Percentiles rank a stretch among this genome's conserved stretches.
These are phyloP conservation scores for Agrilus biguttatus DNA, from an alignment of 2,888 invertebrate genomes.

Conservation along the genomic window DNA sequence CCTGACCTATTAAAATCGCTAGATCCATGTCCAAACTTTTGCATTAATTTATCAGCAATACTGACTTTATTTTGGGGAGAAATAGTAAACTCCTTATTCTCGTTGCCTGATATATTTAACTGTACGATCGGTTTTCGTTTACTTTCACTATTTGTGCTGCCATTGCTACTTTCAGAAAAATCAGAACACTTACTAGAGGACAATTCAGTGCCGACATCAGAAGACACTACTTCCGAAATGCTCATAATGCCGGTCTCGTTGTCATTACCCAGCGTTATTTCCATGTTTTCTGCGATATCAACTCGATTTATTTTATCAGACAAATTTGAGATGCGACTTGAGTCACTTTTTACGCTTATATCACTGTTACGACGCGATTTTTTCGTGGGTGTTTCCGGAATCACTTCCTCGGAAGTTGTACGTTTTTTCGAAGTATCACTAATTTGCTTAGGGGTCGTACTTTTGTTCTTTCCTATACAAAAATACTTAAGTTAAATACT, in stretches of 20 bases:
- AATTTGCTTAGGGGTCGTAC: background rate
- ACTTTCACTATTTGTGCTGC: conserved; percentile 2
- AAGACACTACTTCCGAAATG: conserved; percentile 13
- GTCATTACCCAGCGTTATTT: conserved; percentile 19
- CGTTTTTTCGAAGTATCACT: conserved; percentile 2
- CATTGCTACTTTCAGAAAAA: conserved; percentile 3
- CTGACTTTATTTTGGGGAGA: conserved; percentile 21
- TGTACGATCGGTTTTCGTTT: conserved; percentile 17
- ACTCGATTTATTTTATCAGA: conserved; percentile 22
- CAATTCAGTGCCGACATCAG: conserved; percentile 3
- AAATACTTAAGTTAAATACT: no score
- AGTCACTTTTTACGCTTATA: conserved; percentile 18
- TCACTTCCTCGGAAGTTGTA: conserved; percentile 6
- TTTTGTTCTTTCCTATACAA: no score
- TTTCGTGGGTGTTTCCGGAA: conserved; percentile 9
- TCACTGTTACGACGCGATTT: conserved; percentile 20
- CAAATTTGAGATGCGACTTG: conserved; percentile 15
- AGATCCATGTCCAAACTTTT: conserved; percentile 13
- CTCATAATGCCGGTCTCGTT: conserved; percentile 10
- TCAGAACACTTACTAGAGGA: conserved; percentile 1
- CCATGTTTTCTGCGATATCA: conserved; percentile 21
- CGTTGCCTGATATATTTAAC: conserved; percentile 16
- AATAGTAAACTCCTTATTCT: conserved; percentile 15
- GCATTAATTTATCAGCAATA: conserved; percentile 25
- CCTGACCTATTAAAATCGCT: no score